These are phyloP conservation scores for Alsophila aescularia DNA, from an alignment of 2,888 invertebrate species.

Conservation along the genomic window DNA sequence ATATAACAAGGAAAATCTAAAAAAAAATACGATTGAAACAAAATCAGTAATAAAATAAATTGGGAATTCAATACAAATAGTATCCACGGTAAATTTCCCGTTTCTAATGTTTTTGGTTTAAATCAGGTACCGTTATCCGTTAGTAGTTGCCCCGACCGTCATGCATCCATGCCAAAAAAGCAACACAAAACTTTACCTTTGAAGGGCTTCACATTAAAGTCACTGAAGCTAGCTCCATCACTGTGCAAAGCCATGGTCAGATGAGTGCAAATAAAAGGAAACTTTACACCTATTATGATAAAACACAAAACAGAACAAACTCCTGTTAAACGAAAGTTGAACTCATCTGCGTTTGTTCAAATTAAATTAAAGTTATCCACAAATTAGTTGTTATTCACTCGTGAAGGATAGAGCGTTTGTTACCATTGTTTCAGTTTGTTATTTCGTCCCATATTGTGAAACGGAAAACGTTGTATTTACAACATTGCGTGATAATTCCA, in stretches of 20 bases:
- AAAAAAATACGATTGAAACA: no score
- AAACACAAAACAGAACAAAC: conserved; percentile 43
- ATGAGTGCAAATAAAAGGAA: conserved; percentile 65
- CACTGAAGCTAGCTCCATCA: conserved; percentile 75
- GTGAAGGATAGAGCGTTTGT: conserved; percentile 37
- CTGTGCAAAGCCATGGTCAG: conserved; percentile 78
- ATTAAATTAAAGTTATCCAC: conserved; percentile 41
- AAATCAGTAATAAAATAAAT: no score
- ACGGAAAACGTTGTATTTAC: conserved; percentile 35
- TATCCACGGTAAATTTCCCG: no score
- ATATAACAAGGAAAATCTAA: no score
- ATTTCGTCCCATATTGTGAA: conserved; percentile 41
- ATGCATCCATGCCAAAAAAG: conserved; percentile 77
- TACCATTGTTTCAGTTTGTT: conserved; percentile 43
- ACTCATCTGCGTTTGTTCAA: conserved; percentile 33
- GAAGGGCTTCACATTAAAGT: conserved; percentile 66
- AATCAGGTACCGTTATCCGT: no score
- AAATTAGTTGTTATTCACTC: conserved; percentile 63
- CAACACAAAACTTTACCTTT: conserved; percentile 81
- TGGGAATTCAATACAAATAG: no score
- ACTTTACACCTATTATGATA: conserved; percentile 54
- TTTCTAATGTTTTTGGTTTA: no score
- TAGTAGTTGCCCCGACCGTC: conserved; percentile 47
- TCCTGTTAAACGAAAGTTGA: conserved; percentile 38
- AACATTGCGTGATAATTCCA: conserved; percentile 11